phyloP scores from a whole-genome alignment of 53 echinoderm and acorn worm species.

The Henricia sp. region DNA sequence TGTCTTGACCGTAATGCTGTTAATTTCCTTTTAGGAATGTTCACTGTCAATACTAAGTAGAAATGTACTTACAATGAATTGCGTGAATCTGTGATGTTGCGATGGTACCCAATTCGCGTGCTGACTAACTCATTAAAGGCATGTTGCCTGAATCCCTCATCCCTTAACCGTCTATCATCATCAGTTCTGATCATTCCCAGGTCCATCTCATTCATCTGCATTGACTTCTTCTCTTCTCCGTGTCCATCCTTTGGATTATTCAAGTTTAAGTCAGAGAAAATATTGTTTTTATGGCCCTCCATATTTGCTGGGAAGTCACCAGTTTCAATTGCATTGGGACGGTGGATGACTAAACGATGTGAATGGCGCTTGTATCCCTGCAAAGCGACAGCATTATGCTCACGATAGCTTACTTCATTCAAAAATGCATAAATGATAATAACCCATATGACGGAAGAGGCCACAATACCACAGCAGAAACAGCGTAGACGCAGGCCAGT shows the following conservation, averaged over 20 bases:
- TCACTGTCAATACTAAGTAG: not conserved
- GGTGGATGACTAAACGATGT: slow-evolving; percentile 26
- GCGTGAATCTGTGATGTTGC: slow-evolving; percentile 87
- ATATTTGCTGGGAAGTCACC: not conserved
- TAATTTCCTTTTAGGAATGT: not conserved
- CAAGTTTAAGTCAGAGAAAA: not conserved
- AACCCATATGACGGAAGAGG: slow-evolving; percentile 81
- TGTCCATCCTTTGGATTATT: not conserved
- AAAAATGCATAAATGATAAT: slow-evolving; percentile 79
- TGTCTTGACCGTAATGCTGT: not conserved
- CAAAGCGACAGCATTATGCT: not conserved
- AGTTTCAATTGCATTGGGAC: not conserved
- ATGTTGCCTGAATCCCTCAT: slow-evolving; percentile 85
- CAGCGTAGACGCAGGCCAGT: slow-evolving; percentile 45
- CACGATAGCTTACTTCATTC: slow-evolving; percentile 55
- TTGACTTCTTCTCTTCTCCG: not conserved
- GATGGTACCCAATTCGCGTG: slow-evolving; percentile 84
- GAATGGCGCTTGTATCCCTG: not conserved
- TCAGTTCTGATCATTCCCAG: slow-evolving; percentile 80
- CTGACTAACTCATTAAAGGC: slow-evolving; percentile 97
- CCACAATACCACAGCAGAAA: slow-evolving; percentile 81
- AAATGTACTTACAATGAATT: slow-evolving; percentile 83
- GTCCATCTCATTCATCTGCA: slow-evolving; percentile 8
- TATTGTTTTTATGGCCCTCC: not conserved
- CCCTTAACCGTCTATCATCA: slow-evolving; percentile 74